Evolutionary conservation across 2,888 invertebrate genomes (phyloP).

Genomic region (Sphaeridia pumilis): DNA sequence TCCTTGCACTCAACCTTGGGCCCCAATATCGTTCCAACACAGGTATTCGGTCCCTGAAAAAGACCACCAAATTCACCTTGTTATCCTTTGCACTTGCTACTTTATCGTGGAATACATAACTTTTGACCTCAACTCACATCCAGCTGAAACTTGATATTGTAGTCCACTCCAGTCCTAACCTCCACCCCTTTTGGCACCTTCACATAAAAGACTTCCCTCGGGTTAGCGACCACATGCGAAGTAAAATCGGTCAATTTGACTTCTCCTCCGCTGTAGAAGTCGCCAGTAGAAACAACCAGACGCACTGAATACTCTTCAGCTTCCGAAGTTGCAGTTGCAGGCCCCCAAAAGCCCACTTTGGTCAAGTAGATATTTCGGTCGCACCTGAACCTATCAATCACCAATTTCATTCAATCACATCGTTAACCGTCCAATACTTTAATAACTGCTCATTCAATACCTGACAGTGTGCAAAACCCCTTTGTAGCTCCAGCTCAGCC

Average conservation of each 20-base stretch:
- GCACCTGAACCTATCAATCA: constrained; percentile 2
- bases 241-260: background rate
- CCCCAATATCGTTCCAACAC: background rate
- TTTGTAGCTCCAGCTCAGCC: constrained; percentile 1
- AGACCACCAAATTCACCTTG: background rate
- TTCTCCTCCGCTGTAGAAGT: background rate
- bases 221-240: no score
- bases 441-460: constrained; percentile 3
- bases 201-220: background rate
- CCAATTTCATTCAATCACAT: background rate
- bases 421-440: background rate
- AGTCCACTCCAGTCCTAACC: background rate
- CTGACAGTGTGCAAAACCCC: background rate
- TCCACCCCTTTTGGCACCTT: background rate
- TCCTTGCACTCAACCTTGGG: background rate
- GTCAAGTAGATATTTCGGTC: background rate
- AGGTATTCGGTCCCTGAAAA: constrained; percentile 5
- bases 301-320: no score
- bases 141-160: background rate
- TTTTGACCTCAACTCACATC: background rate
- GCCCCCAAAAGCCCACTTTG: constrained; percentile 11
- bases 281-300: background rate
- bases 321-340: background rate
- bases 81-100: background rate
- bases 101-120: background rate